Evolutionary conservation across 2,888 invertebrate genomes (phyloP).

Genomic region (Torymus aiolomorphi): DNA sequence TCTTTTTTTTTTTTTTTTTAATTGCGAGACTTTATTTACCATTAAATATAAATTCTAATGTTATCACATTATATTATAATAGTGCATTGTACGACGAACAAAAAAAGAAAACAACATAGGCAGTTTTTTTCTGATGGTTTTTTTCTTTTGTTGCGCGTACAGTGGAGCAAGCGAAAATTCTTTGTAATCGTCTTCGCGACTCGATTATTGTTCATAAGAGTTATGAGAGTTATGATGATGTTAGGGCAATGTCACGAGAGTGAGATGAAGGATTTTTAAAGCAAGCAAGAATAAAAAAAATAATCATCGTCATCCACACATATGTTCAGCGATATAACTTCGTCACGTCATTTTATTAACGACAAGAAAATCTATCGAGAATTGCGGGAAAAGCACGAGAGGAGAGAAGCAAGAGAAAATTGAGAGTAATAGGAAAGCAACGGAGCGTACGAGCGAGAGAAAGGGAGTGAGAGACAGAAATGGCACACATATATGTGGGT

Average conservation of each 20-base stretch:
- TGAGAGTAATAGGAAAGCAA: background rate
- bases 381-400: background rate
- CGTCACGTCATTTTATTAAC: constrained; percentile 39
- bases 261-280: too few relatives aligned
- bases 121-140: constrained; percentile 16
- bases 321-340: constrained; percentile 25
- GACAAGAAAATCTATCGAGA: constrained; percentile 14
- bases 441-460: constrained; percentile 14
- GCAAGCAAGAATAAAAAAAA: background rate
- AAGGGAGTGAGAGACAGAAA: constrained; percentile 38
- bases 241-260: too few relatives aligned
- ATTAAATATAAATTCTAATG: constrained; percentile 58
- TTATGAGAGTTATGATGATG: background rate
- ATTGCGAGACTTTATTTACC: constrained; percentile 60
- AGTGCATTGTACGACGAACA: constrained; percentile 49
- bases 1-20: constrained; percentile 64
- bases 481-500: constrained; percentile 48
- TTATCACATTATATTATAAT: constrained; percentile 61
- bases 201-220: constrained; percentile 34
- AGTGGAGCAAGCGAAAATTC: constrained; percentile 26
- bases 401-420: background rate
- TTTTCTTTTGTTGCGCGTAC: constrained; percentile 37
- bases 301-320: constrained; percentile 43
- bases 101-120: background rate
- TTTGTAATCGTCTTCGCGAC: constrained; percentile 54